phyloP scores from a whole-genome alignment of 1,140 invertebrate genomes.

The Batillaria attramentaria region DNA sequence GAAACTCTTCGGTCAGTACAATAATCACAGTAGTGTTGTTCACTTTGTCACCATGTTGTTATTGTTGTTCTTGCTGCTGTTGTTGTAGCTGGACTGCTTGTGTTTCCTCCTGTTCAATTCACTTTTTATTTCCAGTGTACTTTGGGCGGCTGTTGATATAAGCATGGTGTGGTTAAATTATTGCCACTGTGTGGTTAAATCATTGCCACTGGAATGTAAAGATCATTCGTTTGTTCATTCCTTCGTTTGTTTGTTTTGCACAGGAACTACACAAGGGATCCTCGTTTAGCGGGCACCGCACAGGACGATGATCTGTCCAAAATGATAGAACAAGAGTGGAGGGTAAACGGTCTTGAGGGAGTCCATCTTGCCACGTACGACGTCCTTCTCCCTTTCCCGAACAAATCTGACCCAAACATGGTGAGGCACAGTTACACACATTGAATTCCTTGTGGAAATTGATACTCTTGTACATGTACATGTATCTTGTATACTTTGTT shows the following conservation, averaged over 20 bases:
- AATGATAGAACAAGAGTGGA: conserved; percentile 49
- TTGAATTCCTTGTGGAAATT: too few species aligned
- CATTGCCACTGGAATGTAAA: too few species aligned
- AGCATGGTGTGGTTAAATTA: neutral
- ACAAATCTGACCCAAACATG: conserved; percentile 34
- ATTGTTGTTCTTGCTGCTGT: neutral
- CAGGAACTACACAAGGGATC: conserved; percentile 49
- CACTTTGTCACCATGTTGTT: neutral
- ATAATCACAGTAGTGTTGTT: too few species aligned
- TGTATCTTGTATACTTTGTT: too few species aligned
- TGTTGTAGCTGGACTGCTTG: neutral
- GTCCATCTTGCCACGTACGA: conserved; percentile 50
- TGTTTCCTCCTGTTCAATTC: neutral
- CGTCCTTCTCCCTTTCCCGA: conserved; percentile 57
- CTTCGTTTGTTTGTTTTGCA: neutral
- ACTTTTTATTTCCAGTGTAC: neutral
- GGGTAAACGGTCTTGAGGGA: conserved; percentile 42
- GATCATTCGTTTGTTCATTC: neutral
- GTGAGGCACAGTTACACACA: neutral
- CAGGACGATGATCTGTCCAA: conserved; percentile 45
- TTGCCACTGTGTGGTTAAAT: too few species aligned
- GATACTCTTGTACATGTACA: too few species aligned
- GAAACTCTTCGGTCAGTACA: conserved; percentile 14
- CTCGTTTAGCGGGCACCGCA: conserved; percentile 54
- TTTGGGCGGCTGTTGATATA: neutral